Percentiles rank a stretch among this genome's conserved stretches.
Conservation (phyloP, 2,113 vertebrate species). For the Mirounga angustirostris region DNA sequence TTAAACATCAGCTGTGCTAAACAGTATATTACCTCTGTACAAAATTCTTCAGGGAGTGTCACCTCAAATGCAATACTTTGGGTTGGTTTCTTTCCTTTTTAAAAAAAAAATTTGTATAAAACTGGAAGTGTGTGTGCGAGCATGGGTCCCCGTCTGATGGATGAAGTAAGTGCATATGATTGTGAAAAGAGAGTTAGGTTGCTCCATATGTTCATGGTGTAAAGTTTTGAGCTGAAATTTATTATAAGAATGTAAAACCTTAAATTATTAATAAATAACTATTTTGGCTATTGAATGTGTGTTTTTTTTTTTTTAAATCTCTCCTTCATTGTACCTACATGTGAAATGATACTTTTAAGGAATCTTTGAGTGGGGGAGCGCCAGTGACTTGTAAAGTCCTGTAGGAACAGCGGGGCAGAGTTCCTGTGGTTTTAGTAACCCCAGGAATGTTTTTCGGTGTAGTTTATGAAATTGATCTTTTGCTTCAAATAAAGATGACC, state of each 20-base stretch:
- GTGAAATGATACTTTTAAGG: not conserved
- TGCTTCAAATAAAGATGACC: conserved; percentile 1
- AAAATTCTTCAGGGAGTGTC: conserved; percentile 95
- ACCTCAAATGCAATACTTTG: conserved; percentile 94
- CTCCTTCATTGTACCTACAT: not conserved
- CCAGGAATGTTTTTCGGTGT: not conserved
- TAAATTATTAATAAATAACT: conserved; percentile 99
- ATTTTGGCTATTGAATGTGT: conserved; percentile 96
- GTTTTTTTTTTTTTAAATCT: not conserved
- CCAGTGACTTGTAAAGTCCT: not conserved
- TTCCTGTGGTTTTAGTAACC: not conserved
- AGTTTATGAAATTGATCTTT: not conserved
- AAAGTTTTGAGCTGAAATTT: conserved; percentile 90
- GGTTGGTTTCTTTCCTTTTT: conserved; percentile 82
- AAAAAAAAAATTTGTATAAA: conserved; percentile 79
- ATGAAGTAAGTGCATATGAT: conserved; percentile 86
- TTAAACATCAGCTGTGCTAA: conserved; percentile 87
- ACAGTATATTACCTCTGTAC: conserved; percentile 90
- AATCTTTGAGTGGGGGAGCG: not conserved
- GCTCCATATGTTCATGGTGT: conserved; percentile 81
- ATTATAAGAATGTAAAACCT: conserved; percentile 97
- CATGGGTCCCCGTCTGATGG: conserved; percentile 84
- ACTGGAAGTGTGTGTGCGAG: conserved; percentile 90
- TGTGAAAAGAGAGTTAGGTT: conserved; percentile 88
- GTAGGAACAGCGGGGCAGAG: not conserved